Conservation (phyloP, 2,797 vertebrate species). For the Siniperca obscura region DNA sequence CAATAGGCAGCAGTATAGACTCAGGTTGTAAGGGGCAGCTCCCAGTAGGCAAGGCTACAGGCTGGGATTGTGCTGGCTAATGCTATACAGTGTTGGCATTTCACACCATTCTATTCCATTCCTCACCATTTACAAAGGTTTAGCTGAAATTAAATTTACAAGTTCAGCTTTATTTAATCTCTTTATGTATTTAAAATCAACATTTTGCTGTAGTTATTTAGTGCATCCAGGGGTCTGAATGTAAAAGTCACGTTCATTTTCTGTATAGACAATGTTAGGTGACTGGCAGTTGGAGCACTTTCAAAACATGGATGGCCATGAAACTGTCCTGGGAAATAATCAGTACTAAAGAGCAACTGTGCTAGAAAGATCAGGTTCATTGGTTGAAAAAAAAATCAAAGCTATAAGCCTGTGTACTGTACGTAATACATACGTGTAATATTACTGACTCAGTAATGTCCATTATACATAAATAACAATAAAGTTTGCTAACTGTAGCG, state of each 20-base stretch:
- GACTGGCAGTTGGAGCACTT: background rate
- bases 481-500: no score
- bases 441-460: no score
- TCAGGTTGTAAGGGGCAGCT: background rate
- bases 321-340: background rate
- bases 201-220: background rate
- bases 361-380: no score
- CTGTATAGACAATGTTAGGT: background rate
- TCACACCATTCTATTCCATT: background rate
- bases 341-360: no score
- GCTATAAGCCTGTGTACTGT: no score
- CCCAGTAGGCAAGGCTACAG: conserved; percentile 9
- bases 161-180: background rate
- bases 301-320: background rate
- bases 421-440: no score
- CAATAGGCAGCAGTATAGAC: conserved; percentile 23
- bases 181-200: background rate
- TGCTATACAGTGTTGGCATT: background rate
- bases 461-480: no score
- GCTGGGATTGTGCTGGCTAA: background rate
- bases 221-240: background rate
- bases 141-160: background rate
- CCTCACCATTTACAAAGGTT: background rate
- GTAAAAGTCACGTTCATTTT: background rate
- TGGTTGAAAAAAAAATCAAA: no score